Evolutionary conservation across 2,113 vertebrate genomes (phyloP), one percentile per base, ranked within the genome.

Genomic region (Tupaia chinensis): DNA sequence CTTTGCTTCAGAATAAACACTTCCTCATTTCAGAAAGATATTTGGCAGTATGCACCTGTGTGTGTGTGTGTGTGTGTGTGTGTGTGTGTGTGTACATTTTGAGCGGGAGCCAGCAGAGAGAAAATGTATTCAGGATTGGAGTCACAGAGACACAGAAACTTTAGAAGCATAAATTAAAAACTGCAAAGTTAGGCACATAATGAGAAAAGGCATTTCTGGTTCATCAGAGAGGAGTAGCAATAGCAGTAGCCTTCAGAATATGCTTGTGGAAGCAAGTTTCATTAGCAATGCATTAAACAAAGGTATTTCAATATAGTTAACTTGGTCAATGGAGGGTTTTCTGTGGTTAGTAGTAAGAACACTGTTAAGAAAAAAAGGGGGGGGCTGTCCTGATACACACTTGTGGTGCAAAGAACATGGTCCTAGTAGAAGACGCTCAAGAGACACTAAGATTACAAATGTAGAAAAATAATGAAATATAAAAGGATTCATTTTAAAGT

Each of bases 171-270:
- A 69, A 65, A 63, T 29, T 3, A 25, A 13, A 69, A 87, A 25
- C 10, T 12, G 1, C 7, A 80, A 11, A 69, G 9, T 44, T 56
- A 56, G 5, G 22, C 19, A 56, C 9, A 11, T 32, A 68, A 92
- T 11, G 53, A 60, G 29, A 90, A 69, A 89, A 58, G 12, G 2
- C 27, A 53, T 66, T 86, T 65, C 29, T 61, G 11, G 44, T 79
- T 84, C 61, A 34, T 86, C 44, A 54, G 9, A 60, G 78, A 60
- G 58, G 25, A 60, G 22, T 1, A 88, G n/a, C 54, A 79, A 19
- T 20, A 32, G 44, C 20, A 58, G 58, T 34, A 32, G 73, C 78
- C 92, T 61, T 94, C n/a, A 79, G 25, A 94, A 23, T 19, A 19
- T 11, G 13, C 88, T 79, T 68, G 58, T 61, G 44, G 25, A 89